A percentile compares a stretch with the other conserved stretches of the same genome.
These are phyloP conservation scores for Chromoteleia sp. DNA, from an alignment of 2,888 invertebrate species.

Conservation along the genomic window DNA sequence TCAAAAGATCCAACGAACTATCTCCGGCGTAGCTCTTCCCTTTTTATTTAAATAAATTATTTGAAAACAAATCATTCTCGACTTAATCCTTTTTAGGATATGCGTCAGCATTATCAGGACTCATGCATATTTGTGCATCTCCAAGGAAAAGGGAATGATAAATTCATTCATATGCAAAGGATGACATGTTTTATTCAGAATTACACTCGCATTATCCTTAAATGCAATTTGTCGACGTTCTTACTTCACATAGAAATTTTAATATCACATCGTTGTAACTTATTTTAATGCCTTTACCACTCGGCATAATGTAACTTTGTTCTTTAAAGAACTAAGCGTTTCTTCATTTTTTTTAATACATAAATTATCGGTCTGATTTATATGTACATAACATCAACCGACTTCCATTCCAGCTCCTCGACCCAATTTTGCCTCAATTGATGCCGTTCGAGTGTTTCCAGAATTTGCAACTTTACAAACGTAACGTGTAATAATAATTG, in stretches of 20 bases:
- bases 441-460: background rate
- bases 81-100: conserved; percentile 66
- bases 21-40: conserved; percentile 3
- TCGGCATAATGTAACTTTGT: conserved; percentile 31
- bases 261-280: conserved; percentile 49
- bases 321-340: conserved; percentile 34
- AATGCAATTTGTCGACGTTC: conserved; percentile 68
- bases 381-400: conserved; percentile 43
- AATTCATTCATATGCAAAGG: conserved; percentile 68
- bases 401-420: conserved; percentile 23
- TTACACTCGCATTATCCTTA: conserved; percentile 67
- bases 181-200: conserved; percentile 68
- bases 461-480: conserved; percentile 20
- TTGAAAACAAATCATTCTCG: conserved; percentile 59
- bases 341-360: conserved; percentile 28
- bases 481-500: too few relatives aligned
- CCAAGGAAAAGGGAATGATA: conserved; percentile 62
- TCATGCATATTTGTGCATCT: conserved; percentile 66
- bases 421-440: conserved; percentile 42
- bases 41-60: conserved; percentile 63
- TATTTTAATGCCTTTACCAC: conserved; percentile 53
- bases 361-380: conserved; percentile 48
- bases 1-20: conserved; percentile 32
- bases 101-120: conserved; percentile 65
- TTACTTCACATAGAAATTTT: conserved; percentile 60